A percentile compares a stretch with the other conserved stretches of the same genome.
Conservation (phyloP, 2,113 vertebrate genomes). For the Stomatorhinus ivindoensis region DNA sequence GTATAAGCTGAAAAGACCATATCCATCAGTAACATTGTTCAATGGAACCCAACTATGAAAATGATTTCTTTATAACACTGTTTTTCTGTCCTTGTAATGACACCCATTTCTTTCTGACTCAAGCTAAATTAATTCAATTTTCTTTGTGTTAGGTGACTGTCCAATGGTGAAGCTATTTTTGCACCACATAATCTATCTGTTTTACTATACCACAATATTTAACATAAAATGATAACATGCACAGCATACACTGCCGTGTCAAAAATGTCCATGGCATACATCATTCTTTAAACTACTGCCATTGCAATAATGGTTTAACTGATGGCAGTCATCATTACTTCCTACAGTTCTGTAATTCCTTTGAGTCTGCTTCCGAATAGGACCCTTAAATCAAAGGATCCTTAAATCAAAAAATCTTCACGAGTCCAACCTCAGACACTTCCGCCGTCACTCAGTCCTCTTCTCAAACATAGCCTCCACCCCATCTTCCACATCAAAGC, state of each 20-base stretch:
- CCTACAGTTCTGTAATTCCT: constrained; percentile 19
- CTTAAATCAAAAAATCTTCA: constrained; percentile 23
- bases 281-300: constrained; percentile 13
- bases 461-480: background rate
- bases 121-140: constrained; percentile 6
- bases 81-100: constrained; percentile 16
- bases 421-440: background rate
- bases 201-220: background rate
- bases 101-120: constrained; percentile 12
- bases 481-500: background rate
- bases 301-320: constrained; percentile 2
- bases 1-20: background rate
- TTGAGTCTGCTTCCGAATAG: constrained; percentile 4
- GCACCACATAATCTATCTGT: background rate
- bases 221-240: constrained; percentile 13
- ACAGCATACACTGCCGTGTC: background rate
- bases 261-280: constrained; percentile 8
- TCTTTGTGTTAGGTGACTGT: constrained; percentile 13
- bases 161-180: background rate
- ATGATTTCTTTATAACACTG: constrained; percentile 14
- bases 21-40: background rate
- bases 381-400: constrained; percentile 20
- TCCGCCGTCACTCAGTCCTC: background rate
- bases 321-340: constrained; percentile 17
- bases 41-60: constrained; percentile 9